phyloP scores from a whole-genome alignment of 2,888 invertebrate genomes.

The Oscheius sp. region DNA sequence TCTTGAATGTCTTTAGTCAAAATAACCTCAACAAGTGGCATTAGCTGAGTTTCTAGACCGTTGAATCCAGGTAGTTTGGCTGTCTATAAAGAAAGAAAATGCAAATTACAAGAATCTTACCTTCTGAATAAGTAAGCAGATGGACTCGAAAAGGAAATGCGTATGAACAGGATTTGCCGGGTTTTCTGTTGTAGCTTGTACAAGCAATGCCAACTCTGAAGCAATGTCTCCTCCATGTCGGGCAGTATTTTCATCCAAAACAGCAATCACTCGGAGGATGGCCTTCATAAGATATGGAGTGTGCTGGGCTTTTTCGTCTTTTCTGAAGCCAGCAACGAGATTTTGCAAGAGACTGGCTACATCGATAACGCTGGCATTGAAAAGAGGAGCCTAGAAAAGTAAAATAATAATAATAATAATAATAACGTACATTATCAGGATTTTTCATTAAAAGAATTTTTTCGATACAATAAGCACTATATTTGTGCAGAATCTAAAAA shows the following conservation, averaged over 20 bases:
- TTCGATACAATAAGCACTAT: constrained; percentile 90
- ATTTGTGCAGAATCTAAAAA: constrained; percentile 78
- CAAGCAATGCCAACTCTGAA: constrained; percentile 48
- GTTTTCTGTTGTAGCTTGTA: constrained; percentile 54
- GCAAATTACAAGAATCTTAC: constrained; percentile 28
- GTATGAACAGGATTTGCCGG: constrained; percentile 95
- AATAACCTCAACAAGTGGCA: constrained; percentile 93
- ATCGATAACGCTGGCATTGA: constrained; percentile 77
- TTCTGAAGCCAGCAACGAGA: constrained; percentile 81
- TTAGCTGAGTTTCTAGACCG: constrained; percentile 82
- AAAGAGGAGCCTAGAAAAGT: constrained; percentile 48
- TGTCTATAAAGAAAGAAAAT: constrained; percentile 52
- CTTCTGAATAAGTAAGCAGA: constrained; percentile 78
- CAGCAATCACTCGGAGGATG: constrained; percentile 70
- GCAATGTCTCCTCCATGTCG: constrained; percentile 58
- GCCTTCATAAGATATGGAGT: constrained; percentile 98
- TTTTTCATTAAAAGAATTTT: constrained; percentile 78
- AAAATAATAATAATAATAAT: not conserved
- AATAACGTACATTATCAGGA: not conserved
- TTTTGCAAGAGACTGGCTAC: constrained; percentile 81
- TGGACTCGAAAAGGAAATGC: constrained; percentile 94
- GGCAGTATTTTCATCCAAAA: constrained; percentile 61
- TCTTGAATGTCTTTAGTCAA: constrained; percentile 87
- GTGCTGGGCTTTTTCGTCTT: constrained; percentile 79
- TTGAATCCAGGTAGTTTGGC: constrained; percentile 50